Evolutionary conservation across 2,888 invertebrate genomes (phyloP).

Genomic region (Augochlorella aurata): DNA sequence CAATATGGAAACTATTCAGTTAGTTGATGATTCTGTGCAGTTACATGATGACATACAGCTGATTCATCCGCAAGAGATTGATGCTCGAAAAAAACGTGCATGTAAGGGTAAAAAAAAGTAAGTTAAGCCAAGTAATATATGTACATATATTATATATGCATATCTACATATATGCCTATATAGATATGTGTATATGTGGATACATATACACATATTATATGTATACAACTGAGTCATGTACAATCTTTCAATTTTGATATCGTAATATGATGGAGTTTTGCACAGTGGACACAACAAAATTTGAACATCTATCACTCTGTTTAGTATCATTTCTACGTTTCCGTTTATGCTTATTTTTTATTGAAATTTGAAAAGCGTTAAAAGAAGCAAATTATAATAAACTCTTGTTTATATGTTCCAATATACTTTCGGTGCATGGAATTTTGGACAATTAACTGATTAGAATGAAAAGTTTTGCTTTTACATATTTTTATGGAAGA

Average conservation of each 20-base stretch:
- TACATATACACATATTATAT: neutral
- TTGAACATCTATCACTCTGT: constrained; percentile 4
- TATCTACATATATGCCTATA: neutral
- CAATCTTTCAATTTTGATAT: constrained; percentile 45
- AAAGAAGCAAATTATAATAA: constrained; percentile 10
- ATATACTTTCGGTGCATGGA: constrained; percentile 44
- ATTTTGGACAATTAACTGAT: constrained; percentile 26
- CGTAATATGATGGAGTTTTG: constrained; percentile 39
- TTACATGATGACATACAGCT: constrained; percentile 62
- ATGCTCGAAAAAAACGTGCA: constrained; percentile 68
- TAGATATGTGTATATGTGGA: too few species aligned
- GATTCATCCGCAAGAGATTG: constrained; percentile 57
- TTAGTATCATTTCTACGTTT: constrained; percentile 16
- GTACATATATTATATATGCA: neutral
- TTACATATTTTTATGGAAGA: neutral
- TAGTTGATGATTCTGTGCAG: constrained; percentile 64
- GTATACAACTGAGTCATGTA: constrained; percentile 31
- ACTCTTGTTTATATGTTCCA: constrained; percentile 18
- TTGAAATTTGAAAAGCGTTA: neutral
- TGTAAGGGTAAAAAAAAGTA: constrained; percentile 78
- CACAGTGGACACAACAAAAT: constrained; percentile 25
- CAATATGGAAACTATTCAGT: constrained; percentile 68
- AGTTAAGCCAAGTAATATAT: constrained; percentile 58
- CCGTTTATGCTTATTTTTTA: constrained; percentile 27
- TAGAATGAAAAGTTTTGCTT: constrained; percentile 14